These are phyloP conservation scores for Cotesia congregata DNA, from an alignment of 2,888 invertebrate species.

Conservation along the genomic window DNA sequence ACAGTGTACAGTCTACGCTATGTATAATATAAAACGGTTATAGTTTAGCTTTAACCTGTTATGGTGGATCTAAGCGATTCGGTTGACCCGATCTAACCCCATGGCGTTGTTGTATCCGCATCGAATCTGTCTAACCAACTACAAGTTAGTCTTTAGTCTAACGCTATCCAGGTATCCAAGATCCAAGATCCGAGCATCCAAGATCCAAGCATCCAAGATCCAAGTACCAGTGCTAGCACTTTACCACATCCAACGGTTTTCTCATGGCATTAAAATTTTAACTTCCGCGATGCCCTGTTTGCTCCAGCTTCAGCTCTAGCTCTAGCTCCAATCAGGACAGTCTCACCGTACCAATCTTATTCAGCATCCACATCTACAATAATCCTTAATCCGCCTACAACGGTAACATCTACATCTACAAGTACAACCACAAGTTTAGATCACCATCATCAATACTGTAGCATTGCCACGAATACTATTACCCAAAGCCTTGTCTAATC, in stretches of 20 bases:
- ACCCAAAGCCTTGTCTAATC: constrained; percentile 44
- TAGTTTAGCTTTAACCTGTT: constrained; percentile 12
- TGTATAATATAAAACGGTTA: background rate
- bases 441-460: background rate
- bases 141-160: background rate
- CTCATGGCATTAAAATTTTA: constrained; percentile 46
- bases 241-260: constrained; percentile 21
- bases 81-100: constrained; percentile 42
- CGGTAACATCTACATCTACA: background rate
- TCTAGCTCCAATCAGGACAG: constrained; percentile 14
- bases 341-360: constrained; percentile 14
- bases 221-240: background rate
- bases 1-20: background rate
- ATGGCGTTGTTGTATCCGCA: constrained; percentile 40
- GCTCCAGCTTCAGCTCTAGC: constrained; percentile 13
- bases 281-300: constrained; percentile 44
- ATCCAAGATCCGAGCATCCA: background rate
- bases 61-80: constrained; percentile 35
- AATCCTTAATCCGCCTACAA: constrained; percentile 30
- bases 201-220: background rate
- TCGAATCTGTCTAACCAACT: constrained; percentile 45
- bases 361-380: constrained; percentile 9
- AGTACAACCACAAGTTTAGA: background rate
- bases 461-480: constrained; percentile 10
- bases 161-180: background rate